phyloP scores from a whole-genome alignment of 2,113 vertebrate species.

The Vulpes lagopus region DNA sequence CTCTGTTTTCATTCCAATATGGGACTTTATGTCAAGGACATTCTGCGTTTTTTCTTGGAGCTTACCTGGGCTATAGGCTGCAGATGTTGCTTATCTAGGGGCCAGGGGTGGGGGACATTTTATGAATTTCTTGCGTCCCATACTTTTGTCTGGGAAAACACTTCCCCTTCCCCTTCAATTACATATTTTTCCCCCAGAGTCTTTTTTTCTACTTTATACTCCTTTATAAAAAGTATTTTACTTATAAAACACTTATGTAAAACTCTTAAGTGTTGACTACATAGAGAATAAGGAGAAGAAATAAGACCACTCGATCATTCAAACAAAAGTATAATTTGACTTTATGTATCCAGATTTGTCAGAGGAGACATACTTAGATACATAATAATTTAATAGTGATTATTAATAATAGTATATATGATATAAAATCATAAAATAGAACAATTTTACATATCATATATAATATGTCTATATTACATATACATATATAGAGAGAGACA shows the following conservation, averaged over 20 bases:
- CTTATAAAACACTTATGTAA: background rate
- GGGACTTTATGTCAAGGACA: no score
- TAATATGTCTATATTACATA: no score
- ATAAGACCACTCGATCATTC: background rate
- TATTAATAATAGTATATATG: background rate
- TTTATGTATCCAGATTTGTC: background rate
- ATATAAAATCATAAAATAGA: background rate
- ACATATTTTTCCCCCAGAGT: background rate
- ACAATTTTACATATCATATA: background rate
- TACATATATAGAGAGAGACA: background rate
- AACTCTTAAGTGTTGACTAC: background rate
- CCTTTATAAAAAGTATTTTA: background rate
- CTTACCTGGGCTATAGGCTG: no score
- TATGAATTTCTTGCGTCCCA: no score
- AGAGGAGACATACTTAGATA: background rate
- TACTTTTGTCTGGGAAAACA: background rate
- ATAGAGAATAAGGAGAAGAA: background rate
- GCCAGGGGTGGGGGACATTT: no score
- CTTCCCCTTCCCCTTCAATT: background rate
- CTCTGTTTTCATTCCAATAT: no score
- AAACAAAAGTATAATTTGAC: background rate
- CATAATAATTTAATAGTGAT: background rate
- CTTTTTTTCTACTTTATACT: background rate
- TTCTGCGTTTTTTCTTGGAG: no score
- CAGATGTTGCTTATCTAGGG: no score